Conservation (phyloP, 37 sponge, comb jelly and placozoan species). For the Axinella damicornis region DNA sequence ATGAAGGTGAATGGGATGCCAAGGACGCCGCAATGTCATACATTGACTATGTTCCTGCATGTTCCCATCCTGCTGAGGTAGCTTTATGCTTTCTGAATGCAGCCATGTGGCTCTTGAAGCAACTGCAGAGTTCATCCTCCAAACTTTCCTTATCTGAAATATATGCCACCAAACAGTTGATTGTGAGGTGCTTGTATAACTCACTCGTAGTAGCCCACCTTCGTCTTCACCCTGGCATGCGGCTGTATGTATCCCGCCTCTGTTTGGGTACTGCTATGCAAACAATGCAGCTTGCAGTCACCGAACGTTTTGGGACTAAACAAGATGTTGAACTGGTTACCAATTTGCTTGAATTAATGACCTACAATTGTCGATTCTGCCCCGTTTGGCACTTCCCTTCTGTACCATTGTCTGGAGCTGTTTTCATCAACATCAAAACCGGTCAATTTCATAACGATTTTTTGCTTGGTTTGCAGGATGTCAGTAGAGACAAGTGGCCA, state of each 20-base stretch:
- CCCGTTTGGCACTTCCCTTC: conserved; percentile 72
- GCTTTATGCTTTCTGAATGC: conserved; percentile 59
- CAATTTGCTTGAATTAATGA: not conserved
- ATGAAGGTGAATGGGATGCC: conserved; percentile 41
- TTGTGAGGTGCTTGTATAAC: not conserved
- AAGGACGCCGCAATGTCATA: conserved; percentile 61
- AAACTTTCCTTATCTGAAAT: not conserved
- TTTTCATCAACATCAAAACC: conserved; percentile 48
- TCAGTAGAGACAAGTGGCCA: not conserved
- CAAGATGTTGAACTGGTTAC: conserved; percentile 33
- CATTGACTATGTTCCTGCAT: conserved; percentile 58
- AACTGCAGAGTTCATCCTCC: conserved; percentile 1
- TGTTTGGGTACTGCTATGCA: conserved; percentile 8
- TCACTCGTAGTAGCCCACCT: conserved; percentile 21
- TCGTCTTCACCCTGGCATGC: conserved; percentile 73
- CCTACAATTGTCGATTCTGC: conserved; percentile 42
- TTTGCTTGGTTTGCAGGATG: conserved; percentile 24
- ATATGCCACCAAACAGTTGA: conserved; percentile 37
- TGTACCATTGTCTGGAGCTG: conserved; percentile 68
- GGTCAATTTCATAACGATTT: conserved; percentile 44
- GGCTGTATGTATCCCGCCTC: conserved; percentile 54
- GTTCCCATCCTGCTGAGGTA: conserved; percentile 67
- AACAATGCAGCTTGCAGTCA: not conserved
- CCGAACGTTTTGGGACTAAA: not conserved
- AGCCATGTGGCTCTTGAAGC: conserved; percentile 61